Evolutionary conservation across 2,797 vertebrate species (phyloP), one percentile per base, ranked within the genome.

Genomic region (Rousettus madagascariensis): DNA sequence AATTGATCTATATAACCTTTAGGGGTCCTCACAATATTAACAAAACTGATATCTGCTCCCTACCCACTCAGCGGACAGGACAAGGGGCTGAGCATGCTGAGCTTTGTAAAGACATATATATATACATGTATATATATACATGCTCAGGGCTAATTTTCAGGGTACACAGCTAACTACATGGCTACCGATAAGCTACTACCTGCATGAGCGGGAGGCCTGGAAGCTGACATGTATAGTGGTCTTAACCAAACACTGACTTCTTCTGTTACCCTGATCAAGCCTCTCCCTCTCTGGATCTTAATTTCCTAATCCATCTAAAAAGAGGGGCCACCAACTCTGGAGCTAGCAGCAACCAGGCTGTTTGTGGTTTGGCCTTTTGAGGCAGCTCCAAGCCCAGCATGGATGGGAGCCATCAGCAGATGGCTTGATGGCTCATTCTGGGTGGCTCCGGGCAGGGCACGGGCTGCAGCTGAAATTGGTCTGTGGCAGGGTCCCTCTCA

Each of bases 261-360:
- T 3, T 83, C 1, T 43, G 30, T 51, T 46, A 43, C 28, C 36
- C 11, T 84, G 20, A 86, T 86, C 46, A 65, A 84, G 43, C 36
- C 4, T 83, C 80, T 38, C 16, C 2, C 49, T 36, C 55, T 86
- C 79, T 75, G 26, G 49, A 89, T 68, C 41, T 75, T 79, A 77
- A 77, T 61, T 95, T 66, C 41, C 86, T 93, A 86, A 77, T 15
- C 19, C 46, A 95, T 69, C 20, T 26, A 90, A 75, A 90, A 75
- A 94, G 46, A 80, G 20, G 8, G 9, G 17, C 49, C 16, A 49
- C 19, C 53, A 63, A 63, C 15, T 49, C 49, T 49, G 49, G 49
- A 1, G 13, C 49, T 49, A 49, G 49, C 49, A 49, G 49, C 49
- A 49, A 15, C 49, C 49, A 49, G 49, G 15, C 49, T 49, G 49